These are phyloP conservation scores for Odontothrips loti DNA, from an alignment of 2,888 invertebrate genomes.

Conservation along the genomic window DNA sequence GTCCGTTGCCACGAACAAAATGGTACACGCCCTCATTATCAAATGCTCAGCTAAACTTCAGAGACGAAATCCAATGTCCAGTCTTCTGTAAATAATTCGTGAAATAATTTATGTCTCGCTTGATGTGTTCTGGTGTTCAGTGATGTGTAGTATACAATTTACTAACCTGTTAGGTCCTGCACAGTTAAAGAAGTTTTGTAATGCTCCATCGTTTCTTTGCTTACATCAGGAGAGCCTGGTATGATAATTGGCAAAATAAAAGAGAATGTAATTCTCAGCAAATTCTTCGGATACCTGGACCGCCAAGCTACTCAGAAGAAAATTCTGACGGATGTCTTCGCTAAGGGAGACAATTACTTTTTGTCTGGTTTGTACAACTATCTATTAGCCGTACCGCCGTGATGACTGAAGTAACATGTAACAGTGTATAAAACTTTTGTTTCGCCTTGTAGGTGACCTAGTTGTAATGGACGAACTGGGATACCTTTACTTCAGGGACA, in stretches of 20 bases:
- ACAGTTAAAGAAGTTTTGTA: no score
- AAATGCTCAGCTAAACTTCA: no score
- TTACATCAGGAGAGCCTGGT: slow-evolving; percentile 67
- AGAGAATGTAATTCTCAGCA: slow-evolving; percentile 59
- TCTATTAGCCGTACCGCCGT: no score
- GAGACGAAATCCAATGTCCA: no score
- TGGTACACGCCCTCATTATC: no score
- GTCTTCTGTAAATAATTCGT: no score
- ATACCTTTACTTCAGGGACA: slow-evolving; percentile 87
- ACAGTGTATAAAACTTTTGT: background rate
- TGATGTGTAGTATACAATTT: no score
- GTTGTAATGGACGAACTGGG: slow-evolving; percentile 87
- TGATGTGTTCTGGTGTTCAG: no score
- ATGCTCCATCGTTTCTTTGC: no score
- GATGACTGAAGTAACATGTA: background rate
- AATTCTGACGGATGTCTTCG: slow-evolving; percentile 74
- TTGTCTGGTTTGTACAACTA: slow-evolving; percentile 60
- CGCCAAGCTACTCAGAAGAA: slow-evolving; percentile 79
- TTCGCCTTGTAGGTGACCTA: slow-evolving; percentile 73
- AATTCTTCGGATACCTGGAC: slow-evolving; percentile 66
- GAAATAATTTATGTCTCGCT: no score
- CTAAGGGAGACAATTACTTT: slow-evolving; percentile 82
- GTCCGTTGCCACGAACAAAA: no score
- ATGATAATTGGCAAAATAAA: slow-evolving; percentile 72
- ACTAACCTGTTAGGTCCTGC: no score